phyloP scores from a whole-genome alignment of 2,113 vertebrate species.

The Hystrix brachyura region DNA sequence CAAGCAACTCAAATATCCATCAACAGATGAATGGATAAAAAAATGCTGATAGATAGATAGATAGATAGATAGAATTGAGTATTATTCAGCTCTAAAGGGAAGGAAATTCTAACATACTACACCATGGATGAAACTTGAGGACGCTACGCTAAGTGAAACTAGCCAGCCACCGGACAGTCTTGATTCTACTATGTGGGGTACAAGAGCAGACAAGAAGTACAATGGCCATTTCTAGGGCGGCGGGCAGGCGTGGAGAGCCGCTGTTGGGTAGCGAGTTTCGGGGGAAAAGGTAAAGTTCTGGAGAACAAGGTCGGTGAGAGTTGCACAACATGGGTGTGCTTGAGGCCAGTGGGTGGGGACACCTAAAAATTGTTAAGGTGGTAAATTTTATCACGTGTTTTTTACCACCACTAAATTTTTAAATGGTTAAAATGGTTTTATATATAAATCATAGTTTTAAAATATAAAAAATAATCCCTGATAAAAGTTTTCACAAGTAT shows the following conservation, averaged over 20 bases:
- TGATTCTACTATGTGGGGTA: background rate
- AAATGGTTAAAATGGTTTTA: conserved; percentile 33
- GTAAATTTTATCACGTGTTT: background rate
- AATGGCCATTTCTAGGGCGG: background rate
- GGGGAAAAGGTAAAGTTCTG: background rate
- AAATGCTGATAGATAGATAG: background rate
- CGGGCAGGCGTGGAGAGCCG: background rate
- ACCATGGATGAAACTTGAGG: background rate
- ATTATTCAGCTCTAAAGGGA: background rate
- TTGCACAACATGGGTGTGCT: background rate
- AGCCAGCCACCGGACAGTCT: background rate
- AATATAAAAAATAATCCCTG: background rate
- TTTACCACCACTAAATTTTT: background rate
- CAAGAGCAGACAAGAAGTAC: background rate
- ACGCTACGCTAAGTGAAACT: background rate
- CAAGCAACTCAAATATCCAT: background rate
- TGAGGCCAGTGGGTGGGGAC: background rate
- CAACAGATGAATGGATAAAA: background rate
- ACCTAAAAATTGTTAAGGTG: background rate
- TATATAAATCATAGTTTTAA: background rate
- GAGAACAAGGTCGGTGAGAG: background rate
- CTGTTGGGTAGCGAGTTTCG: background rate
- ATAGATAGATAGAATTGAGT: background rate
- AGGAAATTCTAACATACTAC: background rate
- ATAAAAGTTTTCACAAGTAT: background rate